These are phyloP conservation scores for Pterocles burchelli DNA, from an alignment of 2,113 vertebrate species.

Conservation along the genomic window DNA sequence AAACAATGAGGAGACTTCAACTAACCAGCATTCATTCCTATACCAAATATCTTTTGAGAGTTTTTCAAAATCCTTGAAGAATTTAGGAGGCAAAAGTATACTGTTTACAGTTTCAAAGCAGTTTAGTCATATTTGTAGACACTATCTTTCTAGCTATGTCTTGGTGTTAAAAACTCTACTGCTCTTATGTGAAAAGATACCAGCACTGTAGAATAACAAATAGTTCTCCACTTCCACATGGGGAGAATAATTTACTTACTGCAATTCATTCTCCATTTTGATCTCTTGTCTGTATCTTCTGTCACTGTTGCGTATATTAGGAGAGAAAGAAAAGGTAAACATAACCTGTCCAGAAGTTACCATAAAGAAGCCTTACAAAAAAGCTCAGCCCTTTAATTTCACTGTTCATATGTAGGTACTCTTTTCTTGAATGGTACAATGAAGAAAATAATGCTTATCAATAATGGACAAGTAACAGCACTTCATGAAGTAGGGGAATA, in stretches of 20 bases:
- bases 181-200: background rate
- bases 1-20: background rate
- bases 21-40: background rate
- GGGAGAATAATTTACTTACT: background rate
- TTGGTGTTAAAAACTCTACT: background rate
- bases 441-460: background rate
- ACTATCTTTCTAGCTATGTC: background rate
- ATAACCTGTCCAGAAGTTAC: background rate
- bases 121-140: background rate
- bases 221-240: accelerated
- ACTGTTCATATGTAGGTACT: background rate
- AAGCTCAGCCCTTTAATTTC: background rate
- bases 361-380: background rate
- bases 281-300: background rate
- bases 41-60: background rate
- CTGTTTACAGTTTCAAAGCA: background rate
- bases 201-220: background rate
- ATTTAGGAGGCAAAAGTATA: background rate
- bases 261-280: background rate
- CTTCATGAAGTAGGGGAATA: background rate
- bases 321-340: background rate
- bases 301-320: background rate
- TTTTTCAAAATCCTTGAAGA: background rate
- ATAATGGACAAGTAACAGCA: background rate
- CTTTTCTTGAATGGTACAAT: background rate